A percentile compares a stretch with the other conserved stretches of the same genome.
Evolutionary conservation across 2,888 invertebrate species (phyloP).

Genomic region (Platycnemis pennipes): DNA sequence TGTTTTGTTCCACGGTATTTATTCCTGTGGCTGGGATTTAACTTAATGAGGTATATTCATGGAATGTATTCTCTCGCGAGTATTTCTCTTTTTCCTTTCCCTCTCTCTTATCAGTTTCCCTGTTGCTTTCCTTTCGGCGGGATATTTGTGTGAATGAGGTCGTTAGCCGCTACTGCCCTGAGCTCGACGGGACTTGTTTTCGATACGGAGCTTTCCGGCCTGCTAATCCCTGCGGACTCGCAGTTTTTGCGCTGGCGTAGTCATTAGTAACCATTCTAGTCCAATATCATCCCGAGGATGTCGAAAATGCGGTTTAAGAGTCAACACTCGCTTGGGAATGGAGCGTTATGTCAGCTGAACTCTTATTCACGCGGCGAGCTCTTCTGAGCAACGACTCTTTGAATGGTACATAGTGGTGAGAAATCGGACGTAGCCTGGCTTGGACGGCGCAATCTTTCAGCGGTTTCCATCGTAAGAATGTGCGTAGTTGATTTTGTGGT

Average conservation of each 20-base stretch:
- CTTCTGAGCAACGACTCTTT: too few species aligned
- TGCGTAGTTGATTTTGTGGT: too few species aligned
- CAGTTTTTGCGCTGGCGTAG: neutral
- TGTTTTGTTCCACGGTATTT: too few species aligned
- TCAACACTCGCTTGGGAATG: neutral
- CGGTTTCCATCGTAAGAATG: too few species aligned
- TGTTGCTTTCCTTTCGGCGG: neutral
- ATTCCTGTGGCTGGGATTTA: too few species aligned
- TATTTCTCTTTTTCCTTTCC: neutral
- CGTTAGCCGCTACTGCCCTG: neutral
- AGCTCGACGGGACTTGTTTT: neutral
- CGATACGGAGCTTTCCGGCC: neutral
- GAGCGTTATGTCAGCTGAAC: neutral
- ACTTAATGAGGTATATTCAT: too few species aligned
- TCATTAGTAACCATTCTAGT: neutral
- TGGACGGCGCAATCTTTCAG: too few species aligned
- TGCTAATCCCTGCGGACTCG: neutral
- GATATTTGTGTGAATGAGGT: neutral
- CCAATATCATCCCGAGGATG: neutral
- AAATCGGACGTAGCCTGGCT: too few species aligned
- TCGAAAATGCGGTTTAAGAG: neutral
- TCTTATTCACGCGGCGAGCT: neutral
- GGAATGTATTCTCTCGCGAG: too few species aligned
- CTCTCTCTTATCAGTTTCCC: too few species aligned
- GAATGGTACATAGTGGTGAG: too few species aligned